phyloP scores from a whole-genome alignment of 64 coral and sea anemone genomes.

The Anthopleura sola region DNA sequence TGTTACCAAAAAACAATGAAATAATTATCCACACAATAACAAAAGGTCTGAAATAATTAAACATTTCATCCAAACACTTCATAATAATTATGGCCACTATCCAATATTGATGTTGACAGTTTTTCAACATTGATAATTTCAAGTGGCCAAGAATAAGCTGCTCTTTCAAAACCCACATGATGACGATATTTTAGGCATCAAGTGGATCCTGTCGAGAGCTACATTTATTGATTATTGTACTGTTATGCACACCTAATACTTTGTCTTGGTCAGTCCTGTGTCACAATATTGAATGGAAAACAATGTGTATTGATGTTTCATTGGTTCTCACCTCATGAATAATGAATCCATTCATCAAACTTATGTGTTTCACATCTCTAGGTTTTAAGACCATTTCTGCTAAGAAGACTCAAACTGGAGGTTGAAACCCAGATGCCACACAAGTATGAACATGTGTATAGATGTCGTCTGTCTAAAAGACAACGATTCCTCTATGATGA shows the following conservation, averaged over 20 bases:
- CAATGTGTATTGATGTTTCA: no score
- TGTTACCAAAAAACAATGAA: no score
- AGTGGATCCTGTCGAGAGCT: constrained; percentile 58
- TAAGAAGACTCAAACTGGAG: constrained; percentile 87
- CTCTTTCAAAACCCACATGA: constrained; percentile 63
- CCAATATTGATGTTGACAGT: constrained; percentile 39
- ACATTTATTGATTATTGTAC: neutral
- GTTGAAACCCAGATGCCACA: constrained; percentile 99
- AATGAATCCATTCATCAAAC: no score
- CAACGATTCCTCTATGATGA: constrained; percentile 96
- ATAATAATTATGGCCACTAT: constrained; percentile 51
- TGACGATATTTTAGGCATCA: neutral
- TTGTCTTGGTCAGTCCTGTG: no score
- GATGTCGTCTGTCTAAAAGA: constrained; percentile 83
- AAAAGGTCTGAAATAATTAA: no score
- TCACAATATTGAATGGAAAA: no score
- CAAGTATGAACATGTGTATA: constrained; percentile 93
- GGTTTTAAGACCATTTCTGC: constrained; percentile 94
- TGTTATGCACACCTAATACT: no score
- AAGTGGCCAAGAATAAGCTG: constrained; percentile 40
- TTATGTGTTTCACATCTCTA: neutral
- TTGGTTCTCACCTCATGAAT: no score
- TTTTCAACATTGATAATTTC: constrained; percentile 47
- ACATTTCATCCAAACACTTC: neutral
- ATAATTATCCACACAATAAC: no score